A percentile compares a stretch with the other conserved stretches of the same genome.
Conservation (phyloP, 2,113 vertebrate genomes). For the Rhipidura dahli region DNA sequence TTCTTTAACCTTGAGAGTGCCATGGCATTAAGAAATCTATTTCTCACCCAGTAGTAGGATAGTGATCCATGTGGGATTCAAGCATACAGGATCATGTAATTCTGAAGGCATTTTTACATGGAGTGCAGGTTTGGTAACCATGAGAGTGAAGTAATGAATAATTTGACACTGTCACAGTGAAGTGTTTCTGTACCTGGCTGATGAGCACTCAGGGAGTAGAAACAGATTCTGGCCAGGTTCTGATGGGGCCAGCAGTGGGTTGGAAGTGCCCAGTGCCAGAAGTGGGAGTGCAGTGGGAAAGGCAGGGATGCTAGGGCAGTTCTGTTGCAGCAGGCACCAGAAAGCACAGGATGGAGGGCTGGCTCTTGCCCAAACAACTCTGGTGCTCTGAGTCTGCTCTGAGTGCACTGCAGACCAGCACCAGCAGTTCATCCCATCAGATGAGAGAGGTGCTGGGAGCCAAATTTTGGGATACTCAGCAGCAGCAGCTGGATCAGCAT, state of each 20-base stretch:
- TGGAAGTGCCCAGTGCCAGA: not conserved
- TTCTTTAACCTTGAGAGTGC: not conserved
- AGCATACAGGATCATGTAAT: not conserved
- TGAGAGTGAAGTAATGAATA: not conserved
- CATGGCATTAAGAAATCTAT: not conserved
- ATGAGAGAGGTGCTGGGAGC: not conserved
- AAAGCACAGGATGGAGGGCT: not conserved
- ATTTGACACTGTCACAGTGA: not conserved
- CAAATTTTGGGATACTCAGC: not conserved
- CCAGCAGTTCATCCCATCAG: not conserved
- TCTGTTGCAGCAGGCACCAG: not conserved
- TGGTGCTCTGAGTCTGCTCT: not conserved
- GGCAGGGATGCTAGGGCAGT: not conserved
- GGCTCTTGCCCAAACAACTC: not conserved
- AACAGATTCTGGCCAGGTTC: not conserved
- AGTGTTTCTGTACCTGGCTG: not conserved
- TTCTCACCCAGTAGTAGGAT: not conserved
- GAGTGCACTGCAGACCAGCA: not conserved
- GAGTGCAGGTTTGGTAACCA: not conserved
- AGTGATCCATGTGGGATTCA: not conserved
- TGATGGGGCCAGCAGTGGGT: not conserved
- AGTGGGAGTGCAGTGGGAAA: not conserved
- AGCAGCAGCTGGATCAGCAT: not conserved
- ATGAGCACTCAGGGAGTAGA: not conserved
- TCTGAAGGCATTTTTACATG: not conserved